These are phyloP conservation scores for Lepeophtheirus salmonis DNA, from an alignment of 1,140 invertebrate genomes.

Conservation along the genomic window DNA sequence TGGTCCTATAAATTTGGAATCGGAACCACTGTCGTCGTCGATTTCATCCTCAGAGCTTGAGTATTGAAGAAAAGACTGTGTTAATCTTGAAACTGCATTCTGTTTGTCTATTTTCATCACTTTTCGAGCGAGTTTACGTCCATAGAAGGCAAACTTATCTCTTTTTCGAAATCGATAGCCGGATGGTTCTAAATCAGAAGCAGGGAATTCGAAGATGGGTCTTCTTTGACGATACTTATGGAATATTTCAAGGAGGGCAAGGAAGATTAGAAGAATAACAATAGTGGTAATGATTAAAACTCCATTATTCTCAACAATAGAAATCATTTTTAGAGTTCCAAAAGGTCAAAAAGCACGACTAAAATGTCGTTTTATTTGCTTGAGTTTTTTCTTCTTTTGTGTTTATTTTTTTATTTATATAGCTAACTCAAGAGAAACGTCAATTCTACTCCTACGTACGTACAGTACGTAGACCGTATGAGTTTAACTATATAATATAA, in stretches of 20 bases:
- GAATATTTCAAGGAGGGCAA: not conserved
- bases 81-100: not conserved
- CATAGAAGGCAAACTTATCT: slow-evolving; percentile 10
- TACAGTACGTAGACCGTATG: too few species aligned
- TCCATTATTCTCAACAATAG: too few species aligned
- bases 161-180: slow-evolving; percentile 10
- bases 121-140: slow-evolving; percentile 7
- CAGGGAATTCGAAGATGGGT: not conserved
- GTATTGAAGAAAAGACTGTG: not conserved
- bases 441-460: too few species aligned
- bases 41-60: not conserved
- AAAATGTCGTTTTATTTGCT: too few species aligned
- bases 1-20: not conserved
- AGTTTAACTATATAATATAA: too few species aligned
- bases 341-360: not conserved
- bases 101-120: not conserved
- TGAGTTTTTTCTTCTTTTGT: too few species aligned
- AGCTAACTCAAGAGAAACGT: too few species aligned
- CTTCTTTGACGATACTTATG: not conserved
- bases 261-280: not conserved
- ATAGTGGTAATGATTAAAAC: not conserved
- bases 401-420: too few species aligned
- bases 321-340: too few species aligned
- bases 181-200: not conserved
- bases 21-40: slow-evolving; percentile 5